Evolutionary conservation across 1,140 invertebrate species (phyloP), one percentile per base, ranked within the genome.

Genomic region (Bombus balteatus): DNA sequence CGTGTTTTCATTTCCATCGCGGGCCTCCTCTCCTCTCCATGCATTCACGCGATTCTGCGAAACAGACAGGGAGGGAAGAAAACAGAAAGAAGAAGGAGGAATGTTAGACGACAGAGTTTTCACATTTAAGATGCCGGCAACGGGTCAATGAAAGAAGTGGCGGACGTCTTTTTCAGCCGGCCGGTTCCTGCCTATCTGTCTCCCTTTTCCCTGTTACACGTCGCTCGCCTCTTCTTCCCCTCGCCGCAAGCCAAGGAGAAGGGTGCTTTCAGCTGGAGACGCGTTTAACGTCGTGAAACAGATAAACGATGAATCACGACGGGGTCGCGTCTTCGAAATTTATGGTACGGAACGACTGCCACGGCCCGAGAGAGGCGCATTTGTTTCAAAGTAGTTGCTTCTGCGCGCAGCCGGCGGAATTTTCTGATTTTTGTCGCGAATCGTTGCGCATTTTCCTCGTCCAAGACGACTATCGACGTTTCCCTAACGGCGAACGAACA

Each of bases 231-330:
- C n/a, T 28, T 37, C 53, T 8, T 53, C 41, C 39, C 37, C 39
- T 28, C 39, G 3, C 47, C n/a, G 13, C 71, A 4, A 18, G 34
- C 34, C 10, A 47, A 32, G n/a, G n/a, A 66, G 66, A 78, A 71
- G 57, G 75, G 41, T n/a, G 81, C 74, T 84, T 84, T 73, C 86
- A 84, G 8, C 32, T 28, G 9, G 43, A 65, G 34, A 34, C 80
- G 73, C 47, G 81, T 76, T 83, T 72, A 87, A 83, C 62, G 86
- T 81, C 77, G 77, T 72, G 76, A 87, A 85, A 85, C 83, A 85
- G 86, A 85, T 85, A 85, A 87, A 80, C 82, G 62, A 87, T 84
- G 75, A 80, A 84, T 77, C 86, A 85, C 66, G 79, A 59, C 62
- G n/a, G 66, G 22, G 12, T 34, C 47, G n/a, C 4, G 41, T 12